These are phyloP conservation scores for Antheraea pernyi DNA, from an alignment of 1,140 invertebrate genomes.

Conservation along the genomic window DNA sequence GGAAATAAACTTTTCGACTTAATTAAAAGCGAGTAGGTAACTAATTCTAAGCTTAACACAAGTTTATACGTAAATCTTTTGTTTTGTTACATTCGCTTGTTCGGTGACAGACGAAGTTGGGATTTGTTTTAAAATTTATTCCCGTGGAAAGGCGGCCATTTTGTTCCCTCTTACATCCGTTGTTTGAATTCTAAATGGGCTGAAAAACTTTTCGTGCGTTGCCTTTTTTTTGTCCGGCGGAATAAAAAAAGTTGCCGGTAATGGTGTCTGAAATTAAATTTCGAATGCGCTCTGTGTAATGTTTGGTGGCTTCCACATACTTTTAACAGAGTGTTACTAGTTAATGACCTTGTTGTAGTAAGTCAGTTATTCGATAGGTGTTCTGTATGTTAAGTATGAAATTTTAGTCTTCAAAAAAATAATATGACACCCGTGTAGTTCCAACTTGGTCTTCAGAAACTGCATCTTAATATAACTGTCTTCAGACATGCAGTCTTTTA, in stretches of 20 bases:
- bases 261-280: conserved; percentile 39
- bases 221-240: conserved; percentile 26
- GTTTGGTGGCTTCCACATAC: conserved; percentile 3
- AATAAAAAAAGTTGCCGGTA: conserved; percentile 28
- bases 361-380: too few relatives aligned
- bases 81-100: conserved; percentile 47
- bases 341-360: too few relatives aligned
- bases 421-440: too few relatives aligned
- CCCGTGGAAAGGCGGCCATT: conserved; percentile 43
- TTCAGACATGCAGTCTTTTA: too few relatives aligned
- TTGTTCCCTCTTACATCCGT: conserved; percentile 52
- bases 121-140: conserved; percentile 70
- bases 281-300: conserved; percentile 22
- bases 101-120: conserved; percentile 49
- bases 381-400: too few relatives aligned
- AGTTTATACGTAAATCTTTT: conserved; percentile 56
- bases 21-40: conserved; percentile 19
- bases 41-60: conserved; percentile 45
- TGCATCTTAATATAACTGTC: too few relatives aligned
- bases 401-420: too few relatives aligned
- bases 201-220: conserved; percentile 26
- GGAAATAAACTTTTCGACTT: not conserved
- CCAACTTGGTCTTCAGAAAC: too few relatives aligned
- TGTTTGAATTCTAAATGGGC: conserved; percentile 61
- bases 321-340: not conserved